Conservation (phyloP, 2,888 invertebrate genomes). For the Prenolepis imparis region DNA sequence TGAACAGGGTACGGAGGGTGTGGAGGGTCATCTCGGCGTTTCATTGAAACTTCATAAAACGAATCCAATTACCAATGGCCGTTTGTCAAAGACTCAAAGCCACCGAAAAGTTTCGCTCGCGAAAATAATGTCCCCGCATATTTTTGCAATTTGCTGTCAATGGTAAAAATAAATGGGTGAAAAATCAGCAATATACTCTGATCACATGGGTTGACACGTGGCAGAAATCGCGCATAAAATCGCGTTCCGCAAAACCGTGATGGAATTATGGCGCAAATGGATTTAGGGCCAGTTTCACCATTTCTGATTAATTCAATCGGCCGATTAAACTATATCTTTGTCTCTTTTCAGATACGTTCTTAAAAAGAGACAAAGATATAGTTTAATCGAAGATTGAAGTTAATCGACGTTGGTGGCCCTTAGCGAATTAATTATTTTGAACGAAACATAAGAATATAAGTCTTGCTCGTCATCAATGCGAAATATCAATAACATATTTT, state of each 20-base stretch:
- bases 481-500: too few species aligned
- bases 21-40: slow-evolving; percentile 72
- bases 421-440: not conserved
- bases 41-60: slow-evolving; percentile 80
- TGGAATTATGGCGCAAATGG: too few species aligned
- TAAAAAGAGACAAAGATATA: too few species aligned
- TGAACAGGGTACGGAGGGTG: slow-evolving; percentile 14
- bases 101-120: slow-evolving; percentile 68
- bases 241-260: not conserved
- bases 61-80: slow-evolving; percentile 78
- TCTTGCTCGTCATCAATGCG: too few species aligned
- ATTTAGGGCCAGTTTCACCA: too few species aligned
- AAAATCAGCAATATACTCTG: too few species aligned
- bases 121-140: slow-evolving; percentile 67
- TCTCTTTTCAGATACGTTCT: too few species aligned
- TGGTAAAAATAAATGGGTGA: slow-evolving; percentile 60
- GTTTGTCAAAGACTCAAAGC: slow-evolving; percentile 79
- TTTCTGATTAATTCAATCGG: too few species aligned
- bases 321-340: too few species aligned
- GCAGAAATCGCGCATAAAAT: not conserved
- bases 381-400: too few species aligned
- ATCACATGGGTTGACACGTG: not conserved
- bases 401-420: too few species aligned
- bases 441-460: too few species aligned
- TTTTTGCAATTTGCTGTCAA: slow-evolving; percentile 62